Evolutionary conservation across 2,888 invertebrate genomes (phyloP), one percentile per base, ranked within the genome.

Genomic region (Tiliacea citrago): DNA sequence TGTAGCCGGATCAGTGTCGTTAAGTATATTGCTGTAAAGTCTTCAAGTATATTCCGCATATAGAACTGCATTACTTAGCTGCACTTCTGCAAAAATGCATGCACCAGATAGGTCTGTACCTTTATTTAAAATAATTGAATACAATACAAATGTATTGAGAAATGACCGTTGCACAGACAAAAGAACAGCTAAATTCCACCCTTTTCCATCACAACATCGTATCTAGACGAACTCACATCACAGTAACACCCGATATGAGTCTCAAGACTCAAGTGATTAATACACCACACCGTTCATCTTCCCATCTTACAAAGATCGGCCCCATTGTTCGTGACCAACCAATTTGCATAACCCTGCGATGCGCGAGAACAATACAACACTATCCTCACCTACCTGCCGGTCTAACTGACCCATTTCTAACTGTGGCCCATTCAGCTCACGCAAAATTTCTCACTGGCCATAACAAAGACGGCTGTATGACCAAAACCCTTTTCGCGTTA

Each of bases 371-470:
- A 94, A 93, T 86, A 88, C 81, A 76, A 75, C 89, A 91, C 92
- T 94, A 92, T 94, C 94, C 91, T 81, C 55, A 51, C 66, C 80
- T 79, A 82, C 78, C 86, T 77, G 87, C 87, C 86, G 92, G 90
- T 90, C 92, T 89, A 92, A 95, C 93, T 96, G 96, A 96, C 96
- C 96, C 94, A 96, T 95, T 93, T 93, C 90, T 90, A 89, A 90
- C 89, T 90, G 90, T 91, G 83, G 84, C 89, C 93, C 92, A 93
- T 94, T 93, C 88, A 92, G 82, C 75, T 83, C 79, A 78, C 91
- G 95, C 95, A 91, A 95, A 95, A 93, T 93, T 96, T 96, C 96
- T 94, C 96, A 96, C 96, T 96, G 95, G 80, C 93, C 93, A 84
- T 81, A 92, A 95, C 96, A 96, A 96, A 91, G 88, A 79, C 85